A percentile compares a stretch with the other conserved stretches of the same genome.
These are phyloP conservation scores for Progne subis DNA, from an alignment of 2,113 vertebrate genomes.

Conservation along the genomic window DNA sequence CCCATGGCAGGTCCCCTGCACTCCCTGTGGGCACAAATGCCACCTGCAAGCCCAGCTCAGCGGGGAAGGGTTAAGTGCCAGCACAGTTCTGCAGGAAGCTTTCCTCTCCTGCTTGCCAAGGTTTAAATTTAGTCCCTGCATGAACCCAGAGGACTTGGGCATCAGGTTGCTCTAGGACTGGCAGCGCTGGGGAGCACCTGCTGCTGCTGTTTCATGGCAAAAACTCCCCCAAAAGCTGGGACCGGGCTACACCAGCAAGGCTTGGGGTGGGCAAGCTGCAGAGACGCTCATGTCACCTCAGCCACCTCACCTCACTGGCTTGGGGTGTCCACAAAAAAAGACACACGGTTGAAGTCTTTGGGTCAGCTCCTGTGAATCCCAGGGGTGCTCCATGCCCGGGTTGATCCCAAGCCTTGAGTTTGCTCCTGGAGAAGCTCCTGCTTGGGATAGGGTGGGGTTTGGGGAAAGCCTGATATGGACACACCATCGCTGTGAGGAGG, in stretches of 20 bases:
- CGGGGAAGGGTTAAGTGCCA: constrained; percentile 29
- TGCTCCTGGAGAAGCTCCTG: neutral
- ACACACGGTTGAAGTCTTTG: neutral
- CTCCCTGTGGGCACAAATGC: neutral
- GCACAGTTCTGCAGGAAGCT: neutral
- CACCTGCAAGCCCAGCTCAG: neutral
- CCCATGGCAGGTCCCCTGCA: fast-evolving
- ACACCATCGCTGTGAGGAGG: fast-evolving
- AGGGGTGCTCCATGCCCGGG: neutral
- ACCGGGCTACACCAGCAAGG: neutral
- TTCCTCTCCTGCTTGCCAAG: constrained; percentile 34
- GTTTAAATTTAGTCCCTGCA: constrained; percentile 84
- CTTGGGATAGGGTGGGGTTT: neutral
- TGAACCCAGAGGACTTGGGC: constrained; percentile 78
- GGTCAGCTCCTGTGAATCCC: neutral
- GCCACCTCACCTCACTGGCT: neutral
- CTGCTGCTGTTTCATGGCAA: constrained; percentile 70
- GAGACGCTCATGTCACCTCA: neutral
- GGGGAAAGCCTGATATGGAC: neutral
- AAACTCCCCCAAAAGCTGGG: neutral
- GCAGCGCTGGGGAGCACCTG: constrained; percentile 79
- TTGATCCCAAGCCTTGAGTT: neutral
- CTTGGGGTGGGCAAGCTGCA: neutral
- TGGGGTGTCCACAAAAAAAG: neutral
- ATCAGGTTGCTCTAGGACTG: constrained; percentile 81